Evolutionary conservation across 2,888 invertebrate species (phyloP).

Genomic region (Netelia inedita): DNA sequence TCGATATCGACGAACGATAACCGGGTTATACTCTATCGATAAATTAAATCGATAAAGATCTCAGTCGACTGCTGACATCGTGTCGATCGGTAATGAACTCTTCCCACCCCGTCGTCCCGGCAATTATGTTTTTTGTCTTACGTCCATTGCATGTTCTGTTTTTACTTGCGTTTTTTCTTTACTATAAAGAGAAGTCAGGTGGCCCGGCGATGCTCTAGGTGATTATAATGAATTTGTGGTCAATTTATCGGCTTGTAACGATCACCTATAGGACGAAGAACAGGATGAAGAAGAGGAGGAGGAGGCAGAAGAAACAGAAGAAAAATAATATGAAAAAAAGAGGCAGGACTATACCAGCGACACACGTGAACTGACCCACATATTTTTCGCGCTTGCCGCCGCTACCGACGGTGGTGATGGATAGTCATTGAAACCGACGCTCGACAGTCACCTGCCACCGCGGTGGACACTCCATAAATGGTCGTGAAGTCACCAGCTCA

Average conservation of each 20-base stretch:
- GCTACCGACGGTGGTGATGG: slow-evolving; percentile 71
- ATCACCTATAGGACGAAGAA: slow-evolving; percentile 35
- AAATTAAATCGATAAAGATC: slow-evolving; percentile 55
- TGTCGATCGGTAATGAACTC: slow-evolving; percentile 61
- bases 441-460: slow-evolving; percentile 77
- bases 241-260: slow-evolving; percentile 63
- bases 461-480: slow-evolving; percentile 77
- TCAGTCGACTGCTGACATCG: slow-evolving; percentile 40
- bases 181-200: slow-evolving; percentile 51
- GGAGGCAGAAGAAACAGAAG: slow-evolving; percentile 4
- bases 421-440: slow-evolving; percentile 74
- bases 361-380: slow-evolving; percentile 73
- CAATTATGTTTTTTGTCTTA: slow-evolving; percentile 25
- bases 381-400: slow-evolving; percentile 69
- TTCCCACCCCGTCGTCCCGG: slow-evolving; percentile 23
- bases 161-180: slow-evolving; percentile 17
- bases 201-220: slow-evolving; percentile 60
- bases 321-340: slow-evolving; percentile 29
- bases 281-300: slow-evolving; percentile 24
- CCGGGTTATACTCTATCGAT: slow-evolving; percentile 42
- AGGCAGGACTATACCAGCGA: slow-evolving; percentile 23
- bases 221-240: slow-evolving; percentile 65
- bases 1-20: slow-evolving; percentile 50
- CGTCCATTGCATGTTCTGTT: not conserved
- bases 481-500: slow-evolving; percentile 59